Evolutionary conservation across 1,140 invertebrate species (phyloP).

Genomic region (Magallana angulata): DNA sequence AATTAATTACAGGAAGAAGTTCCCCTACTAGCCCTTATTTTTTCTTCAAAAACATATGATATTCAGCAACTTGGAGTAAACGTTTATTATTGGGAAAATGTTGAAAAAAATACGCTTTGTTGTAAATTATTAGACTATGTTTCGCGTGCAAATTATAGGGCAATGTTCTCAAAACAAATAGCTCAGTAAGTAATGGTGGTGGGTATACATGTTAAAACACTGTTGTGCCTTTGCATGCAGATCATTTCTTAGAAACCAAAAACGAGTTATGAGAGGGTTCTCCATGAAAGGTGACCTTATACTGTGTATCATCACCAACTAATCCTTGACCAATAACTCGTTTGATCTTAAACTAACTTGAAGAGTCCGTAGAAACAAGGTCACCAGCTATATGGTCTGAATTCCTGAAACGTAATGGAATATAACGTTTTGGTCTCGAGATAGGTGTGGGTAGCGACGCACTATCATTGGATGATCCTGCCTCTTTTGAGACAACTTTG

Average conservation of each 20-base stretch:
- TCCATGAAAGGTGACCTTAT: constrained; percentile 23
- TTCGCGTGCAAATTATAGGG: too few relatives aligned
- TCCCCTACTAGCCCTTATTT: too few relatives aligned
- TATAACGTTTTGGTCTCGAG: neutral
- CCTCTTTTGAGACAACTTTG: too few relatives aligned
- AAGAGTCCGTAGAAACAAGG: neutral
- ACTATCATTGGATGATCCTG: neutral
- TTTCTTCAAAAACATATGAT: too few relatives aligned
- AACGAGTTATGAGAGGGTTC: constrained; percentile 37
- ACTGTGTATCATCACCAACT: neutral
- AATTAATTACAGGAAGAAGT: too few relatives aligned
- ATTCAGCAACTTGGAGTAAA: too few relatives aligned
- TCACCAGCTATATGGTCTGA: neutral
- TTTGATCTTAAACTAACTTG: neutral
- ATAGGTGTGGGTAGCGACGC: neutral
- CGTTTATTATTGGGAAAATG: too few relatives aligned
- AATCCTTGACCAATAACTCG: neutral
- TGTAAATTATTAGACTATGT: too few relatives aligned
- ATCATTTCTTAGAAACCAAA: neutral
- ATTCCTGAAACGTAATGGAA: constrained; percentile 31
- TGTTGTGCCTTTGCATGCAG: neutral
- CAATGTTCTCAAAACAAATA: too few relatives aligned
- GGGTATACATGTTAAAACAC: neutral
- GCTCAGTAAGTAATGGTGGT: neutral
- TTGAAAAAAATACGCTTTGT: too few relatives aligned